phyloP scores from a whole-genome alignment of 2,113 vertebrate species.

The Otus sunia region DNA sequence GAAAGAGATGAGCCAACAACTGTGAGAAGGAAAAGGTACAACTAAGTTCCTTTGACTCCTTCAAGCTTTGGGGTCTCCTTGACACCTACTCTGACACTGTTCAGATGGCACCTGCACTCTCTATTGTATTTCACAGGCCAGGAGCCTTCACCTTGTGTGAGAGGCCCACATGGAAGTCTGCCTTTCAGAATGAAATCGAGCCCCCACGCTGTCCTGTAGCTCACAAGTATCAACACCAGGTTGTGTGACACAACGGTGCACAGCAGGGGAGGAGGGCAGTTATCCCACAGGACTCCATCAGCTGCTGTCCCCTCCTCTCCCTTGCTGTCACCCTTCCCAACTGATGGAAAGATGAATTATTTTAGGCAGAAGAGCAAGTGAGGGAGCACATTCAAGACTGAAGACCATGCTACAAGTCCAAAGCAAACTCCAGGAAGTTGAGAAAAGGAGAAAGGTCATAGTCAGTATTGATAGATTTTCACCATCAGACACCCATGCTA shows the following conservation, averaged over 20 bases:
- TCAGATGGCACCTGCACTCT: neutral
- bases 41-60: neutral
- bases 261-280: neutral
- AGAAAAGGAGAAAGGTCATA: neutral
- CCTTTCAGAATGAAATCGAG: neutral
- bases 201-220: neutral
- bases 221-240: neutral
- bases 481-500: neutral
- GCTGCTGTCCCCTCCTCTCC: neutral
- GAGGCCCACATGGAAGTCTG: neutral
- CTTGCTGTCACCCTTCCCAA: neutral
- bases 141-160: neutral
- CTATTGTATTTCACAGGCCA: neutral
- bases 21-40: neutral
- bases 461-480: neutral
- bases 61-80: neutral
- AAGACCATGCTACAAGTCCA: fast-evolving
- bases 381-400: neutral
- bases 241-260: neutral
- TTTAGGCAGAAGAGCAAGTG: neutral
- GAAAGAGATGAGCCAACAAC: neutral
- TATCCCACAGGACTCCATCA: neutral
- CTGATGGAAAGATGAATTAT: neutral
- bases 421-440: neutral
- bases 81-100: neutral